Base-by-base conservation (phyloP, 2,113 vertebrate genomes). In the Gavialis gangeticus region DNA sequence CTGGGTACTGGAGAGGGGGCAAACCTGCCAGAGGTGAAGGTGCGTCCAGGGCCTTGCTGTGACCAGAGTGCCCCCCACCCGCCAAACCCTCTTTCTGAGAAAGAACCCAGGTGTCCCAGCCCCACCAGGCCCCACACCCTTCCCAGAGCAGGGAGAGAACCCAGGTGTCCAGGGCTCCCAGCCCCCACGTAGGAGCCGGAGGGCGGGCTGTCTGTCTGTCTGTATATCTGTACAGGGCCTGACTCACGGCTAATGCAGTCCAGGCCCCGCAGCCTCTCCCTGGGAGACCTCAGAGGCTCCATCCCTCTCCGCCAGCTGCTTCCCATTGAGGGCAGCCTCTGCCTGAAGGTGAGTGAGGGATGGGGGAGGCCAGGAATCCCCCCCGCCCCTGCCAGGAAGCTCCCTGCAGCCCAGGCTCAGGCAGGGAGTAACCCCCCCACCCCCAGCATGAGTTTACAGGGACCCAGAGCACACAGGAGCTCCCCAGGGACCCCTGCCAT, bases 301-400 rank as follows among this genome's bases (percentile, higher is more conserved):
- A n/a, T 34, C 19, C 66, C 17, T 17, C 66, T n/a, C n/a, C n/a
- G 17, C 66, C 66, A 10, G 66, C 66, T 85, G 76, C 82, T 90
- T 90, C 58, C 54, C 89, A 85, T 90, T 83, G 73, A n/a, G n/a
- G 62, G 82, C 82, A 56, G 76, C 66, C 80, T 79, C 84, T 85
- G 82, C 82, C 84, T 57, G 75, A 73, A 82, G 79, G 87, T 73
- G 28, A 60, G 37, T 12, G 7, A 57, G 77, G 62, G 71, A 15
- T 71, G 30, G 11, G 64, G 73, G 64, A 71, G 77, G 87, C 60
- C 80, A 89, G 62, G 73, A 54, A 66, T 75, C 34, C 30, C 67
- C 30, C 67, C 18, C 22, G 18, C 30, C 67, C 46, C 46, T 46
- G 46, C 46, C 67, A 34, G 30, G 19, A 19, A 22, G 67, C 18